phyloP scores from a whole-genome alignment of 2,113 vertebrate species.

The Engraulis encrasicolus region DNA sequence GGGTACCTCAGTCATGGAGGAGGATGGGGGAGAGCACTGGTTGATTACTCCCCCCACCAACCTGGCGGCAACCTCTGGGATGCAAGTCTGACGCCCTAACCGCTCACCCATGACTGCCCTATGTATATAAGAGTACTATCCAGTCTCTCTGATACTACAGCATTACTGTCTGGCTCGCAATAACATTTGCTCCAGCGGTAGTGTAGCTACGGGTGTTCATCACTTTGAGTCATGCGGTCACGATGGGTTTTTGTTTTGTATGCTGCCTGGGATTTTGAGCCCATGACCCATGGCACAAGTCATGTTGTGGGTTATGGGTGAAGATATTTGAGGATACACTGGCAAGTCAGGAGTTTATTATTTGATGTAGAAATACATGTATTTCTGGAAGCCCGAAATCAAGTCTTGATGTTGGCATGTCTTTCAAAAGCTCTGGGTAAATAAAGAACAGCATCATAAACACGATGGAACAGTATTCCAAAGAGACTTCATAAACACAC shows the following conservation, averaged over 20 bases:
- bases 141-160: too few species aligned
- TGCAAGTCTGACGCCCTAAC: too few species aligned
- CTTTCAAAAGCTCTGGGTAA: background rate
- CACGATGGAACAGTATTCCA: background rate
- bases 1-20: too few species aligned
- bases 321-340: background rate
- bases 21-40: too few species aligned
- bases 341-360: background rate
- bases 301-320: background rate
- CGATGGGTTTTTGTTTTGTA: background rate
- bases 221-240: background rate
- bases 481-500: background rate
- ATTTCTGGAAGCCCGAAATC: background rate
- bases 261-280: background rate
- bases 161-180: background rate
- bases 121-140: too few species aligned
- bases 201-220: background rate
- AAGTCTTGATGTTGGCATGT: background rate
- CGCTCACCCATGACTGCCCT: too few species aligned
- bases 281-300: background rate
- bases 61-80: too few species aligned
- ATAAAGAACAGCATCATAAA: too few species aligned
- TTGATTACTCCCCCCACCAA: too few species aligned
- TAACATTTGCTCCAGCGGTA: background rate
- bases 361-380: background rate